Conservation (phyloP, 2,113 vertebrate genomes). For the Erpornis zantholeuca region DNA sequence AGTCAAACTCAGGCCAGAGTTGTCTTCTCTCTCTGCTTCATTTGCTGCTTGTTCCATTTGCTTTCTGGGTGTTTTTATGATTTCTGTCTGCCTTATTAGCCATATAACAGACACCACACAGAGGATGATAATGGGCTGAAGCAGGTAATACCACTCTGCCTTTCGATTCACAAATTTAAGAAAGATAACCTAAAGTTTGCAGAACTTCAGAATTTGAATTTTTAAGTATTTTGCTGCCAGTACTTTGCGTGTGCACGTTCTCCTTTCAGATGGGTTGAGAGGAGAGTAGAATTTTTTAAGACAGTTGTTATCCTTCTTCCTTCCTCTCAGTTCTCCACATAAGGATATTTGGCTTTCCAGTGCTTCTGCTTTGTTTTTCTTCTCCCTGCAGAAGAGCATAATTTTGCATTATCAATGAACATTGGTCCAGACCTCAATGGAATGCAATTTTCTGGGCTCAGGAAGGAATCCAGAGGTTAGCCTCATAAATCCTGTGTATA, state of each 20-base stretch:
- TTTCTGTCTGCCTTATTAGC: not conserved
- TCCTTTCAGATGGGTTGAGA: not conserved
- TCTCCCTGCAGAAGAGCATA: not conserved
- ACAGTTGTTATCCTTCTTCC: not conserved
- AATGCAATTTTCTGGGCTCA: slow-evolving; percentile 19
- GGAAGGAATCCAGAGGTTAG: not conserved
- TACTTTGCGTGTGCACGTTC: not conserved
- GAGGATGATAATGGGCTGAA: not conserved
- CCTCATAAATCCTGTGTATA: not conserved
- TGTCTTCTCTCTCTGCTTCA: not conserved
- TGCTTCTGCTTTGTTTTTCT: not conserved
- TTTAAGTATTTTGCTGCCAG: not conserved
- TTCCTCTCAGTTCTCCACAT: not conserved
- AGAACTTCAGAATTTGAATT: not conserved
- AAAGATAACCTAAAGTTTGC: not conserved
- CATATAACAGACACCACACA: not conserved
- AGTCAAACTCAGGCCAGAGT: not conserved
- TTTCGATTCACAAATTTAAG: not conserved
- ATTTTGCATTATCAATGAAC: not conserved
- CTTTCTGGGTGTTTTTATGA: not conserved
- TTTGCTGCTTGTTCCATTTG: not conserved
- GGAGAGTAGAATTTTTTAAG: not conserved
- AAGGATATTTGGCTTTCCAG: not conserved
- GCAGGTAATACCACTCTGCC: not conserved
- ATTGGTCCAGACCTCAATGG: not conserved